Conservation (phyloP, 2,888 invertebrate species). For the Atherix ibis region DNA sequence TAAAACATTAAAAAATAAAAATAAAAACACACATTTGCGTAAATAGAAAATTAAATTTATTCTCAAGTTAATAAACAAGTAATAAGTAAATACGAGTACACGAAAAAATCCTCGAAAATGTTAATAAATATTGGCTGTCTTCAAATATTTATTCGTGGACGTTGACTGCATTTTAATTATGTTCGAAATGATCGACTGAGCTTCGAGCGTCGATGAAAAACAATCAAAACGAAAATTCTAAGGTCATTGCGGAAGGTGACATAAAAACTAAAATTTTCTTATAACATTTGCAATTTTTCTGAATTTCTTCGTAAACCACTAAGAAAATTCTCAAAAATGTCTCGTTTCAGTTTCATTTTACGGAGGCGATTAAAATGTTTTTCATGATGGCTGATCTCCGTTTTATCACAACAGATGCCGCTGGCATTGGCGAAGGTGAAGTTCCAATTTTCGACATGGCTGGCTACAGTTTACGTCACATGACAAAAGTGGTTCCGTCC, state of each 20-base stretch:
- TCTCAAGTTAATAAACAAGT: too few species aligned
- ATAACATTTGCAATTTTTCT: not conserved
- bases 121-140: too few species aligned
- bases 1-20: too few species aligned
- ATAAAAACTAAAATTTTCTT: not conserved
- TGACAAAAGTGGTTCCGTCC: conserved; percentile 45
- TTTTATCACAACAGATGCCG: conserved; percentile 39
- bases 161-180: too few species aligned
- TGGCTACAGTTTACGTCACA: conserved; percentile 45
- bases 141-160: too few species aligned
- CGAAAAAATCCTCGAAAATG: too few species aligned
- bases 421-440: conserved; percentile 46
- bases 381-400: conserved; percentile 58
- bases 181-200: too few species aligned
- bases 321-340: too few species aligned
- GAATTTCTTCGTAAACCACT: not conserved
- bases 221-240: not conserved
- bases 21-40: too few species aligned
- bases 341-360: conserved; percentile 42
- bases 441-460: conserved; percentile 56
- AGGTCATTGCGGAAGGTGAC: not conserved
- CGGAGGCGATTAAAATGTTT: conserved; percentile 50
- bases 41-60: too few species aligned
- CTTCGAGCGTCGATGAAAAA: not conserved
- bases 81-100: too few species aligned